A percentile compares a stretch with the other conserved stretches of the same genome.
These are phyloP conservation scores for Coturnix japonica DNA, from an alignment of 2,113 vertebrate species.

Conservation along the genomic window DNA sequence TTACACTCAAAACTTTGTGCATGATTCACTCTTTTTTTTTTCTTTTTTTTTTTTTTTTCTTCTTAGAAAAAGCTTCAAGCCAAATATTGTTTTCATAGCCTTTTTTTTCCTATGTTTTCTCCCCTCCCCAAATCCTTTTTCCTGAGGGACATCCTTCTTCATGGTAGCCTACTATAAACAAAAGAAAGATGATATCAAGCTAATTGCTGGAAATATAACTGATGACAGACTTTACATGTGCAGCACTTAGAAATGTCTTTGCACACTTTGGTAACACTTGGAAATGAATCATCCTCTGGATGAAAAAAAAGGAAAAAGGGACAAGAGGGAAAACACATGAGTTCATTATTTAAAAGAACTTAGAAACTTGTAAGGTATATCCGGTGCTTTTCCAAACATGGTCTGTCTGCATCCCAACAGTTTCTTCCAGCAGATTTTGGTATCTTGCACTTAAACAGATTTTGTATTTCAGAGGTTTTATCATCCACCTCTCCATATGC, in stretches of 20 bases:
- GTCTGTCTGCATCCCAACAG: background rate
- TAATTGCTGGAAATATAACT: slow-evolving; percentile 46
- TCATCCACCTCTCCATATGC: slow-evolving; percentile 7
- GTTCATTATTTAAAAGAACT: background rate
- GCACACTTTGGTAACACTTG: slow-evolving; percentile 8
- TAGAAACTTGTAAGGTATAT: background rate
- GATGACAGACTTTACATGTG: slow-evolving; percentile 33
- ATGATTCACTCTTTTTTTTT: background rate
- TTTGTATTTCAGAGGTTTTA: slow-evolving; percentile 32
- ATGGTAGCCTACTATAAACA: slow-evolving; percentile 24
- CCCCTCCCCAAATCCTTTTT: slow-evolving; percentile 12
- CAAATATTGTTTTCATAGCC: background rate
- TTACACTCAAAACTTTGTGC: background rate
- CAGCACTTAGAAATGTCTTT: slow-evolving; percentile 8
- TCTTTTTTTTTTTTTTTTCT: background rate
- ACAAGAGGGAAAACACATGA: background rate
- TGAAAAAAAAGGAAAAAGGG: background rate
- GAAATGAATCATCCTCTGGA: background rate
- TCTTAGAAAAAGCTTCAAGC: background rate
- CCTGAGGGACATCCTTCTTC: slow-evolving; percentile 11
- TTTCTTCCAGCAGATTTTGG: slow-evolving; percentile 6
- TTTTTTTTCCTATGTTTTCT: slow-evolving; percentile 24
- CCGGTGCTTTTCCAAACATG: background rate
- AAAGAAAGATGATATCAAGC: slow-evolving; percentile 36
- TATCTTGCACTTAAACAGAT: background rate